Conservation (phyloP, 2,888 invertebrate species). For the Drosophila bunnanda region DNA sequence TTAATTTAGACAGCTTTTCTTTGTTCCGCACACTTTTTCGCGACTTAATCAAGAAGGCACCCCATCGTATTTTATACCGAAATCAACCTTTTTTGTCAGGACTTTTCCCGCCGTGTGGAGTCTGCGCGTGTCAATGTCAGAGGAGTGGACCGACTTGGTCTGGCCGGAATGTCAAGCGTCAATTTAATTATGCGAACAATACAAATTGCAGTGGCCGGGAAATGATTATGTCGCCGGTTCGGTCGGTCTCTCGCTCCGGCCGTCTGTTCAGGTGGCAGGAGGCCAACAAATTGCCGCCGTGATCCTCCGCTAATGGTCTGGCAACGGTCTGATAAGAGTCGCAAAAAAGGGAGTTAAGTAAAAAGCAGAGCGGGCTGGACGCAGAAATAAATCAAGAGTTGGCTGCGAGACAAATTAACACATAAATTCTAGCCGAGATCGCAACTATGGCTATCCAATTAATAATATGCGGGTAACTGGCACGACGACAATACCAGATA, state of each 20-base stretch:
- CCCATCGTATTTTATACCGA: not conserved
- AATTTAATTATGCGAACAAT: slow-evolving; percentile 81
- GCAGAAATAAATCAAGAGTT: slow-evolving; percentile 70
- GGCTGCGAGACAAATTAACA: slow-evolving; percentile 78
- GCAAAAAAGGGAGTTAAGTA: slow-evolving; percentile 27
- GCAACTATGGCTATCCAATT: slow-evolving; percentile 59
- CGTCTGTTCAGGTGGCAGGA: slow-evolving; percentile 3
- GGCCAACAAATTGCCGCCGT: slow-evolving; percentile 63
- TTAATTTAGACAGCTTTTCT: too few species aligned
- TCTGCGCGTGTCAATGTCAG: slow-evolving; percentile 77
- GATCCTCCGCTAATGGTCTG: slow-evolving; percentile 16
- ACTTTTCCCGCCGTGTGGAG: slow-evolving; percentile 9
- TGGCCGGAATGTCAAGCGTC: slow-evolving; percentile 75
- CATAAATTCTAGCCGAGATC: slow-evolving; percentile 71
- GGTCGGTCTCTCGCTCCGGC: slow-evolving; percentile 1
- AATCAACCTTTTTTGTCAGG: not conserved
- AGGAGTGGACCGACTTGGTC: slow-evolving; percentile 20
- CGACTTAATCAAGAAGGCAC: too few species aligned
- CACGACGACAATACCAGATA: slow-evolving; percentile 78
- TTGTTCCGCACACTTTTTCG: too few species aligned
- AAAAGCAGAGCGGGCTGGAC: slow-evolving; percentile 16
- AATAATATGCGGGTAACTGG: slow-evolving; percentile 80
- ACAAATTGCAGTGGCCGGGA: slow-evolving; percentile 71
- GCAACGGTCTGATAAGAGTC: slow-evolving; percentile 20
- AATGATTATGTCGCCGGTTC: slow-evolving; percentile 73